Conservation (phyloP, 2,113 vertebrate species). For the Pedetes capensis region DNA sequence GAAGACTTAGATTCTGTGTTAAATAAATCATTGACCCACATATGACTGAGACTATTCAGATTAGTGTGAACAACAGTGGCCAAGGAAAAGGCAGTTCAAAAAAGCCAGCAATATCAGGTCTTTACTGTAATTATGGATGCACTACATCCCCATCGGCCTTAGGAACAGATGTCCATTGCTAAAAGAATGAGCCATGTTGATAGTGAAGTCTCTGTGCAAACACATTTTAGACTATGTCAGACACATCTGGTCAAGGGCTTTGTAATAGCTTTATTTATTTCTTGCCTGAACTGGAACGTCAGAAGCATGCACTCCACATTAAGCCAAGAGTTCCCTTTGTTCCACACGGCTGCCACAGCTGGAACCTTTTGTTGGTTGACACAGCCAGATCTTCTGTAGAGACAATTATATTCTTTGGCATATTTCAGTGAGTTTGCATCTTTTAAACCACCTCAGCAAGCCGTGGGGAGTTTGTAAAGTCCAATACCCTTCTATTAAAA, state of each 20-base stretch:
- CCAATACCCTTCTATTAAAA: constrained; percentile 78
- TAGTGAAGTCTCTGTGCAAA: constrained; percentile 44
- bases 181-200: constrained; percentile 4
- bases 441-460: constrained; percentile 81
- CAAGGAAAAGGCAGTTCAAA: constrained; percentile 50
- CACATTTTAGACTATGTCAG: constrained; percentile 57
- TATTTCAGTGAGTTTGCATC: constrained; percentile 83
- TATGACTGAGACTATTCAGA: constrained; percentile 45
- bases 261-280: constrained; percentile 78
- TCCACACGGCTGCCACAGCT: constrained; percentile 81
- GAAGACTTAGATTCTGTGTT: constrained; percentile 65
- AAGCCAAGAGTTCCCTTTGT: constrained; percentile 82
- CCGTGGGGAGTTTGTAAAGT: constrained; percentile 78
- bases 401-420: constrained; percentile 81
- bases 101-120: background rate
- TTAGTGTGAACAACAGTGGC: constrained; percentile 41
- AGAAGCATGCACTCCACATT: constrained; percentile 72
- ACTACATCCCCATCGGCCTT: background rate
- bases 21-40: constrained; percentile 72
- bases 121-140: constrained; percentile 37
- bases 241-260: constrained; percentile 79
- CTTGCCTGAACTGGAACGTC: constrained; percentile 73
- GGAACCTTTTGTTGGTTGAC: constrained; percentile 82
- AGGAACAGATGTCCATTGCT: constrained; percentile 19
- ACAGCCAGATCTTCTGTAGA: constrained; percentile 79